Evolutionary conservation across 2,797 vertebrate species (phyloP).

Genomic region (Pogoniulus pusillus): DNA sequence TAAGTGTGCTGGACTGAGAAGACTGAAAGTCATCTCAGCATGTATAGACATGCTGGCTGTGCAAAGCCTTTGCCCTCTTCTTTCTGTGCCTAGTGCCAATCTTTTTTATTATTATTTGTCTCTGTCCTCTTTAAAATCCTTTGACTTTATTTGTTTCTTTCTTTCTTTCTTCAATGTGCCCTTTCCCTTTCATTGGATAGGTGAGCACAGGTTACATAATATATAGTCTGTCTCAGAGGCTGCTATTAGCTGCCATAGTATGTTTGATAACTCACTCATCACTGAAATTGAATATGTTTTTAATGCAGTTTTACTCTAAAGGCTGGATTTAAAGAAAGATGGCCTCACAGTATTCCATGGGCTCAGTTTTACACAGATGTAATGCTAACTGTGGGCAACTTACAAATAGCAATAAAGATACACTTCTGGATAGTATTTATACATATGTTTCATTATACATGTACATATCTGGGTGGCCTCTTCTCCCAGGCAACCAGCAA

Average conservation of each 20-base stretch:
- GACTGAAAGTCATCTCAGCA: conserved; percentile 35
- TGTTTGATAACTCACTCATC: not conserved
- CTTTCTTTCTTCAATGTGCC: not conserved
- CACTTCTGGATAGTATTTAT: not conserved
- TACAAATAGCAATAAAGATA: not conserved
- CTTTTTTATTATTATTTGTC: not conserved
- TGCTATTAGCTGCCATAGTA: not conserved
- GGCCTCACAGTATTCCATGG: not conserved
- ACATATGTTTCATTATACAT: too few species aligned
- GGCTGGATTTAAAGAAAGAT: not conserved
- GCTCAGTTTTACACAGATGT: not conserved
- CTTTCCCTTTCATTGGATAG: not conserved
- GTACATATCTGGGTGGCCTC: too few species aligned
- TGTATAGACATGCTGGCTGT: not conserved
- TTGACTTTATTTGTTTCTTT: not conserved
- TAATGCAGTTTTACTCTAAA: not conserved
- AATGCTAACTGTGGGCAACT: not conserved
- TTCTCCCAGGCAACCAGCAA: too few species aligned
- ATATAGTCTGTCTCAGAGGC: not conserved
- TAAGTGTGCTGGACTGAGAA: conserved; percentile 33
- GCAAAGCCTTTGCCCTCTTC: not conserved
- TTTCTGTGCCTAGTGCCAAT: not conserved
- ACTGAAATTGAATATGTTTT: not conserved
- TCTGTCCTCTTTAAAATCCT: not conserved
- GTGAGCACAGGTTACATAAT: conserved; percentile 7